Conservation (phyloP, 2,797 vertebrate species). For the Acipenser ruthenus region DNA sequence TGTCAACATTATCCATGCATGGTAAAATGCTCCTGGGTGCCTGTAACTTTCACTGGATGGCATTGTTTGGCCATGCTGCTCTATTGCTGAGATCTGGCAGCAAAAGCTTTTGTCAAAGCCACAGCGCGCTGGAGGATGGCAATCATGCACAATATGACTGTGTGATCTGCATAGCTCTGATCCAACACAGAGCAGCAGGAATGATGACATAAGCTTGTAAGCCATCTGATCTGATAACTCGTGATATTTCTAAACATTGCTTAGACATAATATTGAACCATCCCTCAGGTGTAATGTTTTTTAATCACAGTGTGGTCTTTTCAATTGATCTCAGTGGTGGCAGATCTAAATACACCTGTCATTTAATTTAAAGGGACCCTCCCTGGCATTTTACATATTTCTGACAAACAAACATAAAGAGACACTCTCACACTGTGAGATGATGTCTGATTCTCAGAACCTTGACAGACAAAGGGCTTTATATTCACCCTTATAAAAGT, state of each 20-base stretch:
- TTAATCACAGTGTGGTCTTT: neutral
- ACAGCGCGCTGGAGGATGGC: neutral
- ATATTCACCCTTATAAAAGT: too few relatives aligned
- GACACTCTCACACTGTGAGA: too few relatives aligned
- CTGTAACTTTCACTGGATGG: constrained; percentile 13
- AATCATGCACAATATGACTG: neutral
- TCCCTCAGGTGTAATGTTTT: neutral
- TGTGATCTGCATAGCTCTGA: constrained; percentile 4
- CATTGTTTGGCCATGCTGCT: constrained; percentile 7
- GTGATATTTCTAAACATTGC: neutral
- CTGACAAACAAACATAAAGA: too few relatives aligned
- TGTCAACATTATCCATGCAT: constrained; percentile 23
- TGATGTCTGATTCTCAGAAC: too few relatives aligned
- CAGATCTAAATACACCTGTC: too few relatives aligned
- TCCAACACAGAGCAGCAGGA: neutral
- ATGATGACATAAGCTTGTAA: neutral
- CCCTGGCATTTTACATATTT: too few relatives aligned
- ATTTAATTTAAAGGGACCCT: too few relatives aligned
- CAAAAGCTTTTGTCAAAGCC: neutral
- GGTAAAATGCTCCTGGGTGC: constrained; percentile 24
- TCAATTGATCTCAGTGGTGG: too few relatives aligned
- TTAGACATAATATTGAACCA: neutral
- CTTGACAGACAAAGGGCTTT: too few relatives aligned
- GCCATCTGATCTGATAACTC: neutral
- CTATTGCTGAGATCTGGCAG: constrained; percentile 11